Evolutionary conservation across 2,888 invertebrate genomes (phyloP).

Genomic region (Neria commutata): DNA sequence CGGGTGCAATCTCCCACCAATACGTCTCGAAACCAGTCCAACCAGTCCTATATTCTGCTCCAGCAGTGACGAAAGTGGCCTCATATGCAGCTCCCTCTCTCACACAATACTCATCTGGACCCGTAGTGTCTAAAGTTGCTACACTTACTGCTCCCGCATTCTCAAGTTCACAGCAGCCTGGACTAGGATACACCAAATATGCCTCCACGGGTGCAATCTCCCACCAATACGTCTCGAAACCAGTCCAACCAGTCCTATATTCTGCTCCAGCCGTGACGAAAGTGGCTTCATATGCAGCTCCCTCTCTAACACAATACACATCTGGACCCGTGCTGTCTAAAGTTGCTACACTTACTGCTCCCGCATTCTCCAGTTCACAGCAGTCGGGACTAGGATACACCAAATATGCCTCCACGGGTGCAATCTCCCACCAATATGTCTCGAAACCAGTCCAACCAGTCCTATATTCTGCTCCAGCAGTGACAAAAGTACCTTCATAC

Average conservation of each 20-base stretch:
- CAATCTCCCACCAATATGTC: background rate
- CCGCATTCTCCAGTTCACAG: constrained; percentile 23
- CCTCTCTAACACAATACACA: constrained; percentile 34
- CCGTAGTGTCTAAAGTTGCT: constrained; percentile 35
- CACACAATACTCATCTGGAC: constrained; percentile 19
- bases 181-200: constrained; percentile 9
- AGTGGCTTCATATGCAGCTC: constrained; percentile 38
- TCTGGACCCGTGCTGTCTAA: constrained; percentile 35
- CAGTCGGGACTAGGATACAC: constrained; percentile 2
- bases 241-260: constrained; percentile 29
- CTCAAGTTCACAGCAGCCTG: background rate
- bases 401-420: constrained; percentile 56
- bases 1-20: constrained; percentile 39
- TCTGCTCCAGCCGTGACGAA: constrained; percentile 31
- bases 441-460: background rate
- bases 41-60: constrained; percentile 24
- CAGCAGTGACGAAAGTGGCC: constrained; percentile 32
- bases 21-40: constrained; percentile 38
- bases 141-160: constrained; percentile 38
- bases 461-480: constrained; percentile 37
- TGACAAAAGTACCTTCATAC: constrained; percentile 33
- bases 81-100: constrained; percentile 32
- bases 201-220: constrained; percentile 32
- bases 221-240: constrained; percentile 48
- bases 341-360: constrained; percentile 38